Evolutionary conservation across 1,140 invertebrate genomes (phyloP), one percentile per base, ranked within the genome.

Genomic region (Drosophila insularis): DNA sequence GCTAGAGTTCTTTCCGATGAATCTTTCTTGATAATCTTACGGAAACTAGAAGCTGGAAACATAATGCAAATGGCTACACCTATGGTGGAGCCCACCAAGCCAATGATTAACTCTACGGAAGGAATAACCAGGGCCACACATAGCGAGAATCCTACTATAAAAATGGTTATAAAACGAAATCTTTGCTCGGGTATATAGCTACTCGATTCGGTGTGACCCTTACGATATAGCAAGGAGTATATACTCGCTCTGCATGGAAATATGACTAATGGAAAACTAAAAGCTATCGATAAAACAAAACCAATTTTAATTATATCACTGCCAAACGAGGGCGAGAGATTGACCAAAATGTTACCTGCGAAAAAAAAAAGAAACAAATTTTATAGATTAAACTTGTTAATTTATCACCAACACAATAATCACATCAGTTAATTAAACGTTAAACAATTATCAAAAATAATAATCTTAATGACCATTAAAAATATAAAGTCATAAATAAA

Each of bases 181-280:
- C 95, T 94, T 27, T 92, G 89, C 91, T 97, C 96, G 27, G 97
- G 96, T 79, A 98, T 98, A 66, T 92, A 92, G 19, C 71, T 87
- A n/a, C 70, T 76, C 11, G 61, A 68, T 58, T 92, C 91, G 21
- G 76, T 78, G 31, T 94, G 92, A 21, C 92, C 92, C 82, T 96
- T 95, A 90, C 95, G 94, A 92, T 96, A 98, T 0, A 99, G 91
- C 56, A 99, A 94, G 0, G 98, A 99, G 93, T 98, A 97, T 3
- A 99, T 93, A 92, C 97, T 98, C 5, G 97, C 97, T 69, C 98
- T 93, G 91, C 98, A 99, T 8, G 98, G 98, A 93, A 99, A 99
- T 91, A 99, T 97, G 63, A 99, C 97, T 61, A 99, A 93, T 10
- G 98, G 98, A 93, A 99, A 99, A 91, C 97, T 98, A 85, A 99